Evolutionary conservation across 2,797 vertebrate species (phyloP).

Genomic region (Epinephelus awoara): DNA sequence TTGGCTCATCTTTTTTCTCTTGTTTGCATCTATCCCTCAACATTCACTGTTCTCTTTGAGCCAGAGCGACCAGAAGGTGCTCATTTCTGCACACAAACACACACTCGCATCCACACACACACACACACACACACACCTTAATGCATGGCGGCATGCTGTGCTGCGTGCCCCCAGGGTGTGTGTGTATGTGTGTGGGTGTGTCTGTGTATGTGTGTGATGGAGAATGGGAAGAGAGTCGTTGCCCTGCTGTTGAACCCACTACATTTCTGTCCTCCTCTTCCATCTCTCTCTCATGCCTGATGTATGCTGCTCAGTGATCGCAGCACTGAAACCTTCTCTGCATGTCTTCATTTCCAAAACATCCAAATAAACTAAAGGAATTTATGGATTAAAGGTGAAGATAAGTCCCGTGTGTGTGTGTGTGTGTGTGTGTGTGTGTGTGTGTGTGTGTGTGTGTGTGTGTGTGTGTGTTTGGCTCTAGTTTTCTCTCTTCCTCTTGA

Average conservation of each 20-base stretch:
- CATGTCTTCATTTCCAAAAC: constrained; percentile 36
- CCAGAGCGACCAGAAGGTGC: constrained; percentile 44
- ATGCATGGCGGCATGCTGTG: constrained; percentile 67
- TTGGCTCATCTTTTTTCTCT: neutral
- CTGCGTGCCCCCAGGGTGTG: constrained; percentile 55
- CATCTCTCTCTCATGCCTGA: constrained; percentile 62
- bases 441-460: too few species aligned
- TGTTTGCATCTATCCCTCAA: neutral
- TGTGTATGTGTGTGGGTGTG: constrained; percentile 47
- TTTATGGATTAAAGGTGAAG: constrained; percentile 33
- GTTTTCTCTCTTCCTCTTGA: neutral
- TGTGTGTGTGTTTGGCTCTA: neutral
- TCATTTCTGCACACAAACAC: constrained; percentile 53
- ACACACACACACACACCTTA: constrained; percentile 48
- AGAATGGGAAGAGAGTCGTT: constrained; percentile 81
- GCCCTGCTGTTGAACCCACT: constrained; percentile 84
- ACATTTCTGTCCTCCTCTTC: constrained; percentile 64
- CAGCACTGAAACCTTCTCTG: constrained; percentile 37
- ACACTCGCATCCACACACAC: constrained; percentile 39
- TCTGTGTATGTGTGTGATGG: constrained; percentile 53
- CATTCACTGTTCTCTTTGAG: constrained; percentile 1
- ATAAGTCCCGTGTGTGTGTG: constrained; percentile 1
- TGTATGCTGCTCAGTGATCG: constrained; percentile 22
- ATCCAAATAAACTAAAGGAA: constrained; percentile 44
- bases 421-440: neutral